Evolutionary conservation across 2,797 vertebrate species (phyloP), one percentile per base, ranked within the genome.

Genomic region (Sus cebifrons): DNA sequence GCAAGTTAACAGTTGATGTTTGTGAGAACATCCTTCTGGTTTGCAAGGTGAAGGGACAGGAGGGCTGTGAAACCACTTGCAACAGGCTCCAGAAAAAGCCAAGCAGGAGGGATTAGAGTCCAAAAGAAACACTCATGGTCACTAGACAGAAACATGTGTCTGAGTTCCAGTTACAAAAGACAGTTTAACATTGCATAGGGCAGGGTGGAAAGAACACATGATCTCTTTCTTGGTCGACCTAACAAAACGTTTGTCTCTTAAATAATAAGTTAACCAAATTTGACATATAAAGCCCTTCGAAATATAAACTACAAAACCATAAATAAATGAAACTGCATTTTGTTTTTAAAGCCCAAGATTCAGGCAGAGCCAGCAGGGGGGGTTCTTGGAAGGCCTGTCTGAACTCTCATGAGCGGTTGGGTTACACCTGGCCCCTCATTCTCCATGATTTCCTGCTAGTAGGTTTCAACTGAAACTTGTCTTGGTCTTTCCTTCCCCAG

Each of bases 151-250:
- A 29, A 36, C 62, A 49, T 23, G 10, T 4, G 3, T 15, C 17
- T 2, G 32, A 74, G 54, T 67, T 15, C 62, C 23, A 44, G 68
- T 60, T 18, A 78, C 60, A 54, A 21, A 44, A 54, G 52, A 16
- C 20, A 60, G 44, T n/a, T 52, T 52, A 40, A 29, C 8, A 15
- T 14, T 21, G n/a, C n/a, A 14, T 25, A 18, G 0, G 0, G 54
- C 17, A 3, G 3, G 25, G 68, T n/a, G 1, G 18, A 75, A 60
- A 88, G 25, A 15, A 5, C 1, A 0, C 0, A 5, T 10, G 60
- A 36, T 32, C 67, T 52, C 82, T 89, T 93, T 27, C 54, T 62
- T 29, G n/a, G 64, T n/a, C 17, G 20, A 65, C 25, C 20, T 89
- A 75, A 67, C 62, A 36, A 67, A 49, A 49, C 12, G 44, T 81